Percentiles rank a stretch among this genome's conserved stretches.
These are phyloP conservation scores for Dallia pectoralis DNA, from an alignment of 2,797 vertebrate species.

Conservation along the genomic window DNA sequence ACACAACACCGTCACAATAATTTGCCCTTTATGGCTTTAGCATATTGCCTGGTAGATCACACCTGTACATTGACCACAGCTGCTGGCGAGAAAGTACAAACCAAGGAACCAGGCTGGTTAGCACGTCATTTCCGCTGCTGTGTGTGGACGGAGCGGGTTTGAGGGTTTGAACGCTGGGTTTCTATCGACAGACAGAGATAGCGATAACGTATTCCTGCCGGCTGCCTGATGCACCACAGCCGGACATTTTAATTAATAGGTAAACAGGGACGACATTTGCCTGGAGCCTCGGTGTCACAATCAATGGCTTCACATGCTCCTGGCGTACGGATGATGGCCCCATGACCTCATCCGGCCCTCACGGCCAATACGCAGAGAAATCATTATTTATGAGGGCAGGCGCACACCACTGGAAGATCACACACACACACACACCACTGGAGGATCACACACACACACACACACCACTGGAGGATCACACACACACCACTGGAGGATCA, in stretches of 20 bases:
- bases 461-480: too few species aligned
- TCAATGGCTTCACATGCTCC: conserved; percentile 60
- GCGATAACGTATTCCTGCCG: conserved; percentile 35
- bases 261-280: conserved; percentile 70
- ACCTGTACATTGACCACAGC: background rate
- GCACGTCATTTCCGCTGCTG: background rate
- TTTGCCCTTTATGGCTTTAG: too few species aligned
- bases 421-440: conserved; percentile 1
- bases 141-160: background rate
- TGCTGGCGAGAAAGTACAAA: background rate
- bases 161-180: conserved; percentile 12
- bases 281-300: conserved; percentile 62
- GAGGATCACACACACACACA: background rate
- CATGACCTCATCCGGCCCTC: conserved; percentile 44
- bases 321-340: conserved; percentile 62
- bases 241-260: conserved; percentile 71
- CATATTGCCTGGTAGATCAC: too few species aligned
- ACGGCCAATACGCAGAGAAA: conserved; percentile 15
- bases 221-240: conserved; percentile 42
- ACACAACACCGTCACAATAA: too few species aligned
- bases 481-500: background rate
- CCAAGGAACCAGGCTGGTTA: background rate
- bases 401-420: conserved; percentile 1
- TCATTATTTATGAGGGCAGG: conserved; percentile 30
- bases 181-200: conserved; percentile 46